Conservation (phyloP, 2,888 invertebrate species). For the Oxyteleia sp. region DNA sequence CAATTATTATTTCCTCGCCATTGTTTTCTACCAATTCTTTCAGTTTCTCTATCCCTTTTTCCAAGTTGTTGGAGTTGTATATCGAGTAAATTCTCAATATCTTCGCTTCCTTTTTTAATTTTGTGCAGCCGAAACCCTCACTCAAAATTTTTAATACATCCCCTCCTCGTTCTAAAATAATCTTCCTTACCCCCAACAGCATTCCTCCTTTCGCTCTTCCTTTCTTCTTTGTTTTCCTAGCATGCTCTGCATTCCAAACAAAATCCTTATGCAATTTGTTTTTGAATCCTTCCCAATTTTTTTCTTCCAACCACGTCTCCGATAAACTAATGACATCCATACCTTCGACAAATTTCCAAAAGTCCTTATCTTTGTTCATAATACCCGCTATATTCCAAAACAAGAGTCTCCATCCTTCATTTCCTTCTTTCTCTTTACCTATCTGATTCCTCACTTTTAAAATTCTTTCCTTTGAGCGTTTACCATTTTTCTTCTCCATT, state of each 20-base stretch:
- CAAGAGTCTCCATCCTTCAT: constrained; percentile 8
- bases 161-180: neutral
- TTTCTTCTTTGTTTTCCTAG: constrained; percentile 10
- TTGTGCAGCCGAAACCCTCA: too few species aligned
- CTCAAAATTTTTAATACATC: too few species aligned
- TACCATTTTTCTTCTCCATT: too few species aligned
- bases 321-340: constrained; percentile 57
- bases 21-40: constrained; percentile 1
- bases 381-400: constrained; percentile 70
- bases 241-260: constrained; percentile 26
- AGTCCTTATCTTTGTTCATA: constrained; percentile 63
- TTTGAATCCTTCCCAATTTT: constrained; percentile 46
- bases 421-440: neutral
- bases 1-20: constrained; percentile 9
- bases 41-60: constrained; percentile 6
- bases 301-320: constrained; percentile 71
- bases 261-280: constrained; percentile 30
- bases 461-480: too few species aligned
- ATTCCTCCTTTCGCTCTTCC: constrained; percentile 11
- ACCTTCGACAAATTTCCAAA: constrained; percentile 50
- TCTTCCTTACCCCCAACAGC: constrained; percentile 7
- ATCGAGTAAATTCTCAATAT: constrained; percentile 19
- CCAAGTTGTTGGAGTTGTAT: constrained; percentile 14
- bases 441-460: too few species aligned
- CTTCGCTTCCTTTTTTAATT: constrained; percentile 9